Base-by-base conservation (phyloP, 1,140 invertebrate species). In the Papilio polyxenes region DNA sequence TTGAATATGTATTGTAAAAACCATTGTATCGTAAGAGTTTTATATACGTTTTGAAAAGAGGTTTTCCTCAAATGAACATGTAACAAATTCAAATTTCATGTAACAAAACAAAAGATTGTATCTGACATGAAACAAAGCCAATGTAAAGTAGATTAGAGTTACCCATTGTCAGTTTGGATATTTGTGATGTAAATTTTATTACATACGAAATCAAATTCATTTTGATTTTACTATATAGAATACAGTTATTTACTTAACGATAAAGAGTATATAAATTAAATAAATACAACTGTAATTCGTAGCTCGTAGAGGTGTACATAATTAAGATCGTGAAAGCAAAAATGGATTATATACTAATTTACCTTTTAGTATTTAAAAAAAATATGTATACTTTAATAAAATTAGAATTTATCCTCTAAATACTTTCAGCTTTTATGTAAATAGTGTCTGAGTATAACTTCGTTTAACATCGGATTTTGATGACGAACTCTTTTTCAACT, bases 151-250 rank as follows among this genome's bases (percentile, higher is more conserved):
- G 62, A 65, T 65, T 65, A 65, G 20, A 65, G 20, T 11, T 65
- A 13, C 23, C 62, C 62, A 65, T 65, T 65, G 62, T 65, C 62
- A 31, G 11, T 31, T 65, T 65, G 62, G 7, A 4, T 11, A 31
- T 65, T 65, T 65, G 59, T 65, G 23, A 65, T 65, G 62, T 31
- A 59, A 59, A 59, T 59, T 59, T 59, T 59, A 31, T 65, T 23
- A 56, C 20, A 65, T 65, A 65, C 20, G 11, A 23, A 65, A 65
- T 20, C 31, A 65, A 65, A 31, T 8, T 31, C 23, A 65, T 11
- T 65, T 65, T 65, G 10, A 31, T 65, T 65, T 31, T 11, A 31
- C 62, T 44, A 44, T 3, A 51, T 59, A 31, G 8, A 65, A 65
- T 65, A 59, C 3, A 2, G 15, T n/a, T 8, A 8, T 20, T 59